These are phyloP conservation scores for Clarias pachynema DNA, from an alignment of 2,797 vertebrate genomes.

Conservation along the genomic window DNA sequence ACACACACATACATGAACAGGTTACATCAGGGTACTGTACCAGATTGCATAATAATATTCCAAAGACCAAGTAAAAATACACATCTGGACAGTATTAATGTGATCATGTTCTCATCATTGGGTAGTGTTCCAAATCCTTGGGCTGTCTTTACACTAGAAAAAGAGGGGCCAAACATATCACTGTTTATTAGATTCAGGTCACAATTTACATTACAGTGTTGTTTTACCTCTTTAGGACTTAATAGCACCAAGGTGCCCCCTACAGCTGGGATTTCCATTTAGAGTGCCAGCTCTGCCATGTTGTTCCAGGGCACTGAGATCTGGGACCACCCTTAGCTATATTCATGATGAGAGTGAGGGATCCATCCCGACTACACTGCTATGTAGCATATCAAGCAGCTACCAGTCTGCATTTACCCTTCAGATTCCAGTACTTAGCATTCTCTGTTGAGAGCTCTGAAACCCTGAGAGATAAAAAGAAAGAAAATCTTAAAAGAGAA, in stretches of 20 bases:
- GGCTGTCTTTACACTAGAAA: not conserved
- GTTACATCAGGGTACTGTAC: not conserved
- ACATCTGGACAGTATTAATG: not conserved
- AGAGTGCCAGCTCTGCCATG: not conserved
- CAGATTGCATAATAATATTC: not conserved
- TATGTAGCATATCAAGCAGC: conserved; percentile 22
- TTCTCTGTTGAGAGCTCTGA: conserved; percentile 6
- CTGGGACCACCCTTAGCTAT: not conserved
- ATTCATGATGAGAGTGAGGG: not conserved
- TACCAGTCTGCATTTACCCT: not conserved
- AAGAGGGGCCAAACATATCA: not conserved
- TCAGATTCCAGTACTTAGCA: conserved; percentile 20
- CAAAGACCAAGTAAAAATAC: not conserved
- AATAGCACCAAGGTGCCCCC: conserved; percentile 9
- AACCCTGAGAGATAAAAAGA: not conserved
- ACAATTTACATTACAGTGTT: conserved; percentile 21
- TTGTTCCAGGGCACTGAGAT: conserved; percentile 2
- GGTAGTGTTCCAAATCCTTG: not conserved
- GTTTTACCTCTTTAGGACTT: conserved; percentile 7
- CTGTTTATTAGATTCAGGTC: conserved; percentile 18
- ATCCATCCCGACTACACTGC: not conserved
- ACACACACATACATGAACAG: not conserved
- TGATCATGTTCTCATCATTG: not conserved
- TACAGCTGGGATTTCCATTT: conserved; percentile 30
- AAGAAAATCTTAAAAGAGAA: conserved; percentile 25